Percentiles rank a stretch among this genome's conserved stretches.
These are phyloP conservation scores for Knipowitschia caucasica DNA, from an alignment of 2,797 vertebrate genomes.

Conservation along the genomic window DNA sequence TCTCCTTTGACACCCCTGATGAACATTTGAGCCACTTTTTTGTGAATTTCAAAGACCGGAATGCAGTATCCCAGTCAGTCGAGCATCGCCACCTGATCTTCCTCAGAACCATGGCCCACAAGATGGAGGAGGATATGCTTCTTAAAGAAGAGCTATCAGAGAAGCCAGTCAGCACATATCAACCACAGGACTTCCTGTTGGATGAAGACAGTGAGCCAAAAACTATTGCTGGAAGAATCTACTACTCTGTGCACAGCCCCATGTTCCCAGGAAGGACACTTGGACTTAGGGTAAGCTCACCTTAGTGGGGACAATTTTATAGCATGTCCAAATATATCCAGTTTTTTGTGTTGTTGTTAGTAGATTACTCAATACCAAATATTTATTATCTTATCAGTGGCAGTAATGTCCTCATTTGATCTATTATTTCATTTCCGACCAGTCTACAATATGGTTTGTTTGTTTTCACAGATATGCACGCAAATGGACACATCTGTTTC, in stretches of 20 bases:
- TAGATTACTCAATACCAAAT: too few relatives aligned
- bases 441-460: not conserved
- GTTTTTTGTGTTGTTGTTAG: not conserved
- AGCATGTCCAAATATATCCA: too few relatives aligned
- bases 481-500: conserved; percentile 7
- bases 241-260: conserved; percentile 63
- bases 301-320: too few relatives aligned
- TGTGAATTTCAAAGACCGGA: conserved; percentile 39
- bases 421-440: conserved; percentile 22
- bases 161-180: conserved; percentile 27
- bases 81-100: conserved; percentile 64
- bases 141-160: conserved; percentile 25
- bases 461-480: conserved; percentile 53
- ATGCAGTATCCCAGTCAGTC: conserved; percentile 52
- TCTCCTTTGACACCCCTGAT: conserved; percentile 62
- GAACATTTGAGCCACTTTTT: conserved; percentile 58
- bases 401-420: conserved; percentile 56
- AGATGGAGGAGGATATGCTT: conserved; percentile 40
- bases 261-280: conserved; percentile 58
- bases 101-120: conserved; percentile 52
- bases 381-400: too few relatives aligned
- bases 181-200: conserved; percentile 63
- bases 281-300: conserved; percentile 72
- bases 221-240: conserved; percentile 61
- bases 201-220: conserved; percentile 38